Percentiles rank a stretch among this genome's conserved stretches.
Evolutionary conservation across 2,113 vertebrate genomes (phyloP).

Genomic region (Ascaphus truei): DNA sequence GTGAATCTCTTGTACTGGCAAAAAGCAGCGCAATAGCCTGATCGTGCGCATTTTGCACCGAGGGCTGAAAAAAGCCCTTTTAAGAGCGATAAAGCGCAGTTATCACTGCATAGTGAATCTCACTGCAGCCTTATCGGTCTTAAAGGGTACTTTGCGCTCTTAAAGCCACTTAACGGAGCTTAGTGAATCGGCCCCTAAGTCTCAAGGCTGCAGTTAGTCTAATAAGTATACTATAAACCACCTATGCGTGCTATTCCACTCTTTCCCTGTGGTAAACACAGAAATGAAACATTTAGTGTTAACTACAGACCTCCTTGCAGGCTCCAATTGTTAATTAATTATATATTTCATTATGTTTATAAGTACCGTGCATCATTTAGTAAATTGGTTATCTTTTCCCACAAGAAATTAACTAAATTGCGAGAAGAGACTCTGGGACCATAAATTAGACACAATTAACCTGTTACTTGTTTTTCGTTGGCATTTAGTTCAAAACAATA

Average conservation of each 20-base stretch:
- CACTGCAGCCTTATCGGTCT: no score
- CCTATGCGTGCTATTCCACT: not conserved
- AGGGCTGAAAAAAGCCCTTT: no score
- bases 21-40: no score
- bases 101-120: no score
- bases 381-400: slow-evolving; percentile 47
- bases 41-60: no score
- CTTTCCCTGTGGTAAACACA: slow-evolving; percentile 13
- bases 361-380: slow-evolving; percentile 42
- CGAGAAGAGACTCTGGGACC: slow-evolving; percentile 40
- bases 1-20: no score
- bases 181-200: no score
- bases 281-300: slow-evolving; percentile 24
- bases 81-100: no score
- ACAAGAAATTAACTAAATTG: slow-evolving; percentile 42
- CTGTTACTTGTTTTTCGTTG: slow-evolving; percentile 38
- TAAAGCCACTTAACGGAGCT: no score
- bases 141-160: no score
- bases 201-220: not conserved
- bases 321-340: slow-evolving; percentile 45
- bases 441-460: slow-evolving; percentile 44
- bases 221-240: no score
- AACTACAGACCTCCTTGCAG: slow-evolving; percentile 17
- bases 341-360: slow-evolving; percentile 52
- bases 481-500: slow-evolving; percentile 38